Evolutionary conservation across 2,888 invertebrate genomes (phyloP).

Genomic region (Gibbula magus): DNA sequence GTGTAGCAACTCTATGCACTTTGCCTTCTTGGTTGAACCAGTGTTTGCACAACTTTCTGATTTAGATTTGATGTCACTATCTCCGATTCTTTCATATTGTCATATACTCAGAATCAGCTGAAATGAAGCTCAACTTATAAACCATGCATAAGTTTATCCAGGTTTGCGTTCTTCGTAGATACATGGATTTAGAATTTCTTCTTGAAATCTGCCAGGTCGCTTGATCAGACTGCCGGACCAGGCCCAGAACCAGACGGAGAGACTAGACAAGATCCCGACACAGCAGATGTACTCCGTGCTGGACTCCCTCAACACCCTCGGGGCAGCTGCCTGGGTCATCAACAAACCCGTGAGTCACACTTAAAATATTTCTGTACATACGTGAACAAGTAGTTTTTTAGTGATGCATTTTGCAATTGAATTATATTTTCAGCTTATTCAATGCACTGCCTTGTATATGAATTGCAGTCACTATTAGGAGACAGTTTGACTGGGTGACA

Average conservation of each 20-base stretch:
- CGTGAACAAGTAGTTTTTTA: too few relatives aligned
- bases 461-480: neutral
- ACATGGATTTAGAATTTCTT: neutral
- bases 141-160: too few relatives aligned
- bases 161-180: neutral
- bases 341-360: slow-evolving; percentile 82
- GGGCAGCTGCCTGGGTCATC: slow-evolving; percentile 93
- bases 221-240: slow-evolving; percentile 80
- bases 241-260: slow-evolving; percentile 81
- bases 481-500: too few relatives aligned
- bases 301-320: slow-evolving; percentile 95
- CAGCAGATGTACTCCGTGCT: slow-evolving; percentile 86
- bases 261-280: slow-evolving; percentile 78
- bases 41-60: too few relatives aligned
- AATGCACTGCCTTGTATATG: neutral
- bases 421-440: neutral
- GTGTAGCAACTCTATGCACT: too few relatives aligned
- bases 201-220: slow-evolving; percentile 47
- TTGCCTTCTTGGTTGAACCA: too few relatives aligned
- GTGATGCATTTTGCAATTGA: too few relatives aligned
- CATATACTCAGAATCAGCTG: too few relatives aligned
- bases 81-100: too few relatives aligned
- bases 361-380: neutral
- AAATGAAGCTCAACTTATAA: too few relatives aligned
- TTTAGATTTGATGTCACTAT: too few relatives aligned